These are phyloP conservation scores for Nemotelus nigrinus DNA, from an alignment of 2,888 invertebrate genomes.

Conservation along the genomic window DNA sequence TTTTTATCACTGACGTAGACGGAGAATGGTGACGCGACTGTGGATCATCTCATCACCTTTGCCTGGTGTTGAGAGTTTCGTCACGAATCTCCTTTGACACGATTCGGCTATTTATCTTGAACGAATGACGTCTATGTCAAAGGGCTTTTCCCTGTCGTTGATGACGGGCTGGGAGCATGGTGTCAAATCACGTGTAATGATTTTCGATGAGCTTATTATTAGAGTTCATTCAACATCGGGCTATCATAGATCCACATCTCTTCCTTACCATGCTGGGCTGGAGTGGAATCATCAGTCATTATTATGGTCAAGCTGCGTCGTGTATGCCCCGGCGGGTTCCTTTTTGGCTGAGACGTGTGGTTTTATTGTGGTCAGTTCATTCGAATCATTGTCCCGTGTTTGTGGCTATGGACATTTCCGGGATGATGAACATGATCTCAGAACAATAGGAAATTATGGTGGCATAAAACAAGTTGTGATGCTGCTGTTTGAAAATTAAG, in stretches of 20 bases:
- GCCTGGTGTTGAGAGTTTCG: slow-evolving; percentile 10
- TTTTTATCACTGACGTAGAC: slow-evolving; percentile 25
- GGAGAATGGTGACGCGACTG: neutral
- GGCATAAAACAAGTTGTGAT: too few species aligned
- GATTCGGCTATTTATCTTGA: slow-evolving; percentile 28
- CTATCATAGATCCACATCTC: neutral
- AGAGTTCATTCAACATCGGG: neutral
- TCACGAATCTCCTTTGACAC: slow-evolving; percentile 26
- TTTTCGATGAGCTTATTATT: slow-evolving; percentile 27
- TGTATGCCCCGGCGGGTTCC: neutral
- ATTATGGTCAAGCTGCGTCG: neutral
- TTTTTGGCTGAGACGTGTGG: neutral
- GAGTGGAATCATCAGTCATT: neutral
- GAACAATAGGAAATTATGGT: too few species aligned
- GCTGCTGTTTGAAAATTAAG: too few species aligned
- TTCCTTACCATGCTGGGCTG: neutral
- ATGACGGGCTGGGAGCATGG: neutral
- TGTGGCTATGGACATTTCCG: too few species aligned
- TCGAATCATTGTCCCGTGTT: neutral
- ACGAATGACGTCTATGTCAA: slow-evolving; percentile 7
- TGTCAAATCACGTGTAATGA: slow-evolving; percentile 25
- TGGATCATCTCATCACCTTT: neutral
- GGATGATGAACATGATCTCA: too few species aligned
- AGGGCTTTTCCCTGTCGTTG: slow-evolving; percentile 23
- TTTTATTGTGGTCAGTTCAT: neutral